Evolutionary conservation across 2,888 invertebrate genomes (phyloP).

Genomic region (Lysandra bellargus): DNA sequence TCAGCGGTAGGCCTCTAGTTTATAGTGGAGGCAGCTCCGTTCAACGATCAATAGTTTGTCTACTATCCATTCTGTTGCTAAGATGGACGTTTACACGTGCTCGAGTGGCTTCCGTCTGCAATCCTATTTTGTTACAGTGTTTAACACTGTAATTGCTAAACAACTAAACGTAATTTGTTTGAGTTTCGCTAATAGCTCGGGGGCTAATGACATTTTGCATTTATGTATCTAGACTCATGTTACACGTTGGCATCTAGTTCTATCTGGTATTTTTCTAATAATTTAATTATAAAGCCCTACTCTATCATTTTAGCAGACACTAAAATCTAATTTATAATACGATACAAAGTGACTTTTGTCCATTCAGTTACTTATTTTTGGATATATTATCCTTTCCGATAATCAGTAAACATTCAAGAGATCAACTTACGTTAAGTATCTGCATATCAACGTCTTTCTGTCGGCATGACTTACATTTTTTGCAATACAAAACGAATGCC

Average conservation of each 20-base stretch:
- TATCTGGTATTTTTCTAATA: not conserved
- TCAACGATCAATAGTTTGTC: constrained; percentile 51
- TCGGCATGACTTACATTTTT: constrained; percentile 12
- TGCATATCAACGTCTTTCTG: constrained; percentile 17
- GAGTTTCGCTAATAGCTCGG: constrained; percentile 9
- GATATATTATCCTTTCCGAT: not conserved
- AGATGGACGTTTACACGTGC: constrained; percentile 46
- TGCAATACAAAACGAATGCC: constrained; percentile 6
- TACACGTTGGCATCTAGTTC: not conserved
- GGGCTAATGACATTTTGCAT: not conserved
- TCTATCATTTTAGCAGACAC: not conserved
- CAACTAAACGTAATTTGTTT: constrained; percentile 11
- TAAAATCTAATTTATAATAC: not conserved
- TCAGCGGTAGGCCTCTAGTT: constrained; percentile 35
- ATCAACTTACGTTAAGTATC: constrained; percentile 5
- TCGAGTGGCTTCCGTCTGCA: constrained; percentile 40
- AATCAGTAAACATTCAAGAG: constrained; percentile 27
- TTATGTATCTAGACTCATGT: not conserved
- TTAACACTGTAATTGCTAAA: constrained; percentile 31
- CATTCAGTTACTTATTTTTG: not conserved
- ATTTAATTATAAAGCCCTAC: not conserved
- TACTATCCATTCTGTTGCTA: constrained; percentile 46
- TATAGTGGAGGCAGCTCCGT: constrained; percentile 38
- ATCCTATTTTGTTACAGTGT: constrained; percentile 30
- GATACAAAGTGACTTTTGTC: not conserved